Evolutionary conservation across 2,888 invertebrate genomes (phyloP).

Genomic region (Troides aeacus): DNA sequence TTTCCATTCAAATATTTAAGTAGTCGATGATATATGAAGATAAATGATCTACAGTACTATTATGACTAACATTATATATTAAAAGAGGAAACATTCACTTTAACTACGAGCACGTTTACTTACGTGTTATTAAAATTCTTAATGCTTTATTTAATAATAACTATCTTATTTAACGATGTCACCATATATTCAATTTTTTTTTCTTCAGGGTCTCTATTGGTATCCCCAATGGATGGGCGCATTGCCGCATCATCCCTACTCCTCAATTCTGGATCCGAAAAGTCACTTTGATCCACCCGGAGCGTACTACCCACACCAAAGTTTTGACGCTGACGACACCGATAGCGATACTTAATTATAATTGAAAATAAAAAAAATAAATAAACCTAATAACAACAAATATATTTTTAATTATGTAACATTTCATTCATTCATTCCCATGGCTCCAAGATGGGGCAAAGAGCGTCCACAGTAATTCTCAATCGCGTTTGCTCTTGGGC

Average conservation of each 20-base stretch:
- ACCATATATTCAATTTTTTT: too few relatives aligned
- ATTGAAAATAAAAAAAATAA: slow-evolving; percentile 11
- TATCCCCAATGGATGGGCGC: slow-evolving; percentile 76
- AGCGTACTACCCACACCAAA: slow-evolving; percentile 60
- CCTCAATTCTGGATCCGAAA: slow-evolving; percentile 44
- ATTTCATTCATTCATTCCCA: too few relatives aligned
- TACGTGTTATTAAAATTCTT: not conserved
- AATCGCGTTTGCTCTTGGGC: too few relatives aligned
- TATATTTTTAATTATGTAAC: not conserved
- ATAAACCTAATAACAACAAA: not conserved
- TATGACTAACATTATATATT: not conserved
- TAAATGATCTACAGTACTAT: not conserved
- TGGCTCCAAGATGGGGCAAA: too few relatives aligned
- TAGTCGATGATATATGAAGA: not conserved
- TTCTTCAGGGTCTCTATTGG: slow-evolving; percentile 67
- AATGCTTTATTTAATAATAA: too few relatives aligned
- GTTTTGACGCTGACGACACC: slow-evolving; percentile 49
- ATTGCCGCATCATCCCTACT: slow-evolving; percentile 62
- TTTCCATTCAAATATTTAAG: not conserved
- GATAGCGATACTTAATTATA: slow-evolving; percentile 40
- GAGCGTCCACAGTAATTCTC: too few relatives aligned
- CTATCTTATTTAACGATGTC: too few relatives aligned
- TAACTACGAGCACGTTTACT: not conserved
- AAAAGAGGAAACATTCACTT: not conserved
- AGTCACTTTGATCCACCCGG: slow-evolving; percentile 46